A percentile compares a stretch with the other conserved stretches of the same genome.
Evolutionary conservation across 2,113 vertebrate genomes (phyloP).

Genomic region (Myocastor coypus): DNA sequence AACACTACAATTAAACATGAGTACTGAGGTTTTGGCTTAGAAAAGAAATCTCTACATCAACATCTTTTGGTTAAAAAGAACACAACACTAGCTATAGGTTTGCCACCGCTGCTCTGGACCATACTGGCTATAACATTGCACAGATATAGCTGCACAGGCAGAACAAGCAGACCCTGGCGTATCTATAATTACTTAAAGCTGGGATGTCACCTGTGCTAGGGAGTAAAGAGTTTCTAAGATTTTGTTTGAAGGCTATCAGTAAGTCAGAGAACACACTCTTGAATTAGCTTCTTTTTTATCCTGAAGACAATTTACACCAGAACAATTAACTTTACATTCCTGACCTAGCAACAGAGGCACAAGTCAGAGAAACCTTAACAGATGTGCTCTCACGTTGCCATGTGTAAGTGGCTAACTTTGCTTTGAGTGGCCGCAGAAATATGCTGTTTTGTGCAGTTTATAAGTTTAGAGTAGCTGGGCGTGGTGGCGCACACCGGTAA

Average conservation of each 20-base stretch:
- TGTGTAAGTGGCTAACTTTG: not conserved
- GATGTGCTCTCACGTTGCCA: not conserved
- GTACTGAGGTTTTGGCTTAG: not conserved
- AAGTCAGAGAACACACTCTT: not conserved
- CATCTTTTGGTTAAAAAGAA: not conserved
- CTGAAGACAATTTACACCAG: not conserved
- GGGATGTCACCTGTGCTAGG: not conserved
- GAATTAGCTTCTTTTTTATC: not conserved
- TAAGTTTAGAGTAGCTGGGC: conserved; percentile 6
- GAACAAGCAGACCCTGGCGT: not conserved
- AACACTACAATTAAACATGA: not conserved
- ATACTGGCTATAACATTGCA: conserved; percentile 4
- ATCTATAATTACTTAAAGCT: not conserved
- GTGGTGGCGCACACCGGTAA: no score
- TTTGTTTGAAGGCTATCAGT: not conserved
- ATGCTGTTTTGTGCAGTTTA: not conserved
- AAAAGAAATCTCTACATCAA: not conserved
- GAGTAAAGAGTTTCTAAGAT: not conserved
- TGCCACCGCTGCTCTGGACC: not conserved
- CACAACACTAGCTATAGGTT: not conserved
- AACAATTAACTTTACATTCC: conserved; percentile 21
- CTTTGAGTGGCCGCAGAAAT: not conserved
- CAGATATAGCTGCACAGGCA: not conserved
- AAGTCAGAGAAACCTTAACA: not conserved
- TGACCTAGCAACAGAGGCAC: not conserved